Evolutionary conservation across 2,113 vertebrate species (phyloP).

Genomic region (Upupa epops): DNA sequence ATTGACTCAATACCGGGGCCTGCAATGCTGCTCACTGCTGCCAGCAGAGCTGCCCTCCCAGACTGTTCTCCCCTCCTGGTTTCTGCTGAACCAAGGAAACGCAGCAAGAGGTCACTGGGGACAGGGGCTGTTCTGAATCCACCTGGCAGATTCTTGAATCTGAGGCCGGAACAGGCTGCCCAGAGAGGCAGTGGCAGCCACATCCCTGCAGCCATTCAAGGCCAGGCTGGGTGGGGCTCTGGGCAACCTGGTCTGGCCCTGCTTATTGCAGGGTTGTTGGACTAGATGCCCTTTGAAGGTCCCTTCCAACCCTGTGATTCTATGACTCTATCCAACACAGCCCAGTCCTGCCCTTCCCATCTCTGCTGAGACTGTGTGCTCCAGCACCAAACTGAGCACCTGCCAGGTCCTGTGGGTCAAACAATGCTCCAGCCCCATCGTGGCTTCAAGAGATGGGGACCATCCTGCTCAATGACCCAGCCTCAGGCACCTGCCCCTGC

Average conservation of each 20-base stretch:
- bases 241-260: too few species aligned
- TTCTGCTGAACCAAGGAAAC: too few species aligned
- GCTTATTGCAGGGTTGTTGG: too few species aligned
- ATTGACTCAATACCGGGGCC: slow-evolving; percentile 47
- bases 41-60: slow-evolving; percentile 3
- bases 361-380: rapidly evolving
- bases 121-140: background rate
- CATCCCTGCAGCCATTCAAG: too few species aligned
- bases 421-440: rapidly evolving
- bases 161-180: too few species aligned
- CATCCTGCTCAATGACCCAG: background rate
- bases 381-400: background rate
- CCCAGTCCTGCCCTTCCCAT: background rate
- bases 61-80: background rate
- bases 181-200: too few species aligned
- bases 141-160: background rate
- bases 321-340: background rate
- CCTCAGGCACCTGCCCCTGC: background rate
- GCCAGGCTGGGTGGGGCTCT: too few species aligned
- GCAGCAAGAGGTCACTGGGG: background rate
- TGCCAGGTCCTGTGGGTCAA: rapidly evolving
- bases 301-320: too few species aligned
- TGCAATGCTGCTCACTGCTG: background rate
- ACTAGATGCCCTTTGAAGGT: too few species aligned
- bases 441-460: rapidly evolving